Evolutionary conservation across 1,140 invertebrate genomes (phyloP), one percentile per base, ranked within the genome.

Genomic region (Tetramorium simillimum): DNA sequence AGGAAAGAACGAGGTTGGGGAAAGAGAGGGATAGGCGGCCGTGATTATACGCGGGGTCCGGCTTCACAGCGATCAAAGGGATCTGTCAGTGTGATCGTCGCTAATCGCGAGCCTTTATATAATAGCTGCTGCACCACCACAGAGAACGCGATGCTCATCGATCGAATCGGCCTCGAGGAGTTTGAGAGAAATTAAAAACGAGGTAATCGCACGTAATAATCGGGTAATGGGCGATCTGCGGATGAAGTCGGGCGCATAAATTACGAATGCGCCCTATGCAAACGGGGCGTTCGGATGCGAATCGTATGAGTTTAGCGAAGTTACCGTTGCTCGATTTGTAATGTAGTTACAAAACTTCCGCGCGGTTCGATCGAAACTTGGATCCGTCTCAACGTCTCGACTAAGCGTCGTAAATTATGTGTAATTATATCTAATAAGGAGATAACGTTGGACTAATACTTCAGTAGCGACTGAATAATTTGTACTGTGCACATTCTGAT

Each of bases 41-140:
- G 84, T 90, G 90, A 91, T 89, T 91, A 91, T 88, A 90, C 87
- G 73, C 82, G 33, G 63, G 78, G 87, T 91, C 90, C 87, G 77
- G 88, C 78, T 88, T 91, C 76, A 86, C 62, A 56, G 82, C 88
- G 90, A 92, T 92, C 92, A 92, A 92, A 92, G 92, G 85, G 86
- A 88, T 81, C 85, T 67, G 53, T 63, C 77, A 72, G 84, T 84
- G 89, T 87, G 85, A 81, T 91, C 76, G 87, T 84, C 90, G 87
- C 89, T 92, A 92, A 92, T 92, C 91, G 88, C 65, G 84, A 91
- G 89, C 86, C 78, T 91, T 91, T 87, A 87, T 89, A 73, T 90
- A 90, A 91, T 91, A 69, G 89, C 70, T 58, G 33, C 60, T 58
- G 65, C 76, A 56, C 46, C 69, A 16, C 28, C 16, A 51, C 49